Percentiles rank a stretch among this genome's conserved stretches.
Evolutionary conservation across 1,140 invertebrate species (phyloP).

Genomic region (Andrena cerasifolii): DNA sequence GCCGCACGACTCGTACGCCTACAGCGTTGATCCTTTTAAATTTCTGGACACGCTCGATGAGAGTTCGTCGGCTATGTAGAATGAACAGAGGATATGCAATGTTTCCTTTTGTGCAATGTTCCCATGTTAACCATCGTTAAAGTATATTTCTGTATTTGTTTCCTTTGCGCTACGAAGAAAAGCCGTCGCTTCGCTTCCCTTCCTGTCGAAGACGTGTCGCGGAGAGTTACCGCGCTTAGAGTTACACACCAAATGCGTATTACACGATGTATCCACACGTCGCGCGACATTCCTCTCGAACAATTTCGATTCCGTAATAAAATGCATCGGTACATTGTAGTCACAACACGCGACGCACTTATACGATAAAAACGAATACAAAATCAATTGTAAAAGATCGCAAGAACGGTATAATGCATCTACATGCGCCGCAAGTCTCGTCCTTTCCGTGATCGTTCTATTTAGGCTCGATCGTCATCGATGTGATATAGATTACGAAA

Average conservation of each 20-base stretch:
- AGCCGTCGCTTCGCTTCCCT: constrained; percentile 7
- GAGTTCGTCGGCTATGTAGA: constrained; percentile 69
- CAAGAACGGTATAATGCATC: constrained; percentile 35
- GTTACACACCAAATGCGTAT: constrained; percentile 33
- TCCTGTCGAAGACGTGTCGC: neutral
- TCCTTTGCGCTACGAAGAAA: constrained; percentile 22
- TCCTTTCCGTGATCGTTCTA: neutral
- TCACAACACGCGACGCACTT: constrained; percentile 14
- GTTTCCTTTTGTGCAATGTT: constrained; percentile 74
- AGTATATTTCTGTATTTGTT: constrained; percentile 41
- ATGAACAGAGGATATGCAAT: constrained; percentile 80
- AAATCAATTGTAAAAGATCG: constrained; percentile 69
- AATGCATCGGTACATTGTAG: constrained; percentile 35
- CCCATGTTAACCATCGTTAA: constrained; percentile 74
- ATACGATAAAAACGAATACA: constrained; percentile 67
- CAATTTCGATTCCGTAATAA: constrained; percentile 31
- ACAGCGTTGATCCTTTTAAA: constrained; percentile 62
- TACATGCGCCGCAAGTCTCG: constrained; percentile 23
- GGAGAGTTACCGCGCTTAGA: constrained; percentile 10
- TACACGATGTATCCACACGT: constrained; percentile 30
- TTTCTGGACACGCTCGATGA: constrained; percentile 67
- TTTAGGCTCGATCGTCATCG: constrained; percentile 25
- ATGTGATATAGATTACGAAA: neutral
- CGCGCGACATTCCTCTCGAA: neutral
- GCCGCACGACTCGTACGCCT: constrained; percentile 53